phyloP scores from a whole-genome alignment of 1,140 invertebrate species.

The Pantala flavescens region DNA sequence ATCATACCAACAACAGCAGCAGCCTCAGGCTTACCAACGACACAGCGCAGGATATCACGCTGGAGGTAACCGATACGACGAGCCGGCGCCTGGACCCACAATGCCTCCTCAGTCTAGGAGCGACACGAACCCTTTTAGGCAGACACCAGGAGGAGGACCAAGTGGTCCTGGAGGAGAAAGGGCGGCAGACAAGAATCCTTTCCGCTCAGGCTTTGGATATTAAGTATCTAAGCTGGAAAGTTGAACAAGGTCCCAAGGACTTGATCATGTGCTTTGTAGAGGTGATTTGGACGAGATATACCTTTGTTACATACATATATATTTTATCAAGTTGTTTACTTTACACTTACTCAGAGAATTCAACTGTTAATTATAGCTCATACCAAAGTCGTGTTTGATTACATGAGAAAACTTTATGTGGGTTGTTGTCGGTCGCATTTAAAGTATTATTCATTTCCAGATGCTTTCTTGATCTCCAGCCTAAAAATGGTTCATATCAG shows the following conservation, averaged over 20 bases:
- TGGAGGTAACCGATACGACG: slow-evolving; percentile 26
- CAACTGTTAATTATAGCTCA: too few relatives aligned
- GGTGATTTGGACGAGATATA: too few relatives aligned
- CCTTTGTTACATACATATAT: too few relatives aligned
- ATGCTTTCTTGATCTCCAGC: too few relatives aligned
- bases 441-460: too few relatives aligned
- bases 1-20: slow-evolving; percentile 21
- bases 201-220: slow-evolving; percentile 33
- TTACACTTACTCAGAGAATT: too few relatives aligned
- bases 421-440: too few relatives aligned
- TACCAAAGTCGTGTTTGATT: too few relatives aligned
- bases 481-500: too few relatives aligned
- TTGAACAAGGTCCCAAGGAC: not conserved
- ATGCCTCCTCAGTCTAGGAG: slow-evolving; percentile 25
- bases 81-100: slow-evolving; percentile 26
- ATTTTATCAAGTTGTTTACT: too few relatives aligned
- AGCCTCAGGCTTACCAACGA: slow-evolving; percentile 27
- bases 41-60: slow-evolving; percentile 20
- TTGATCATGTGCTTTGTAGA: too few relatives aligned
- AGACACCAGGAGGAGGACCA: slow-evolving; percentile 22
- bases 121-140: slow-evolving; percentile 47
- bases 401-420: too few relatives aligned
- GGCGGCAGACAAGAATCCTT: slow-evolving; percentile 38
- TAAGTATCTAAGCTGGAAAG: slow-evolving; percentile 12
- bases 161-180: not conserved